Conservation (phyloP, 2,797 vertebrate species). For the Cetoscarus ocellatus region DNA sequence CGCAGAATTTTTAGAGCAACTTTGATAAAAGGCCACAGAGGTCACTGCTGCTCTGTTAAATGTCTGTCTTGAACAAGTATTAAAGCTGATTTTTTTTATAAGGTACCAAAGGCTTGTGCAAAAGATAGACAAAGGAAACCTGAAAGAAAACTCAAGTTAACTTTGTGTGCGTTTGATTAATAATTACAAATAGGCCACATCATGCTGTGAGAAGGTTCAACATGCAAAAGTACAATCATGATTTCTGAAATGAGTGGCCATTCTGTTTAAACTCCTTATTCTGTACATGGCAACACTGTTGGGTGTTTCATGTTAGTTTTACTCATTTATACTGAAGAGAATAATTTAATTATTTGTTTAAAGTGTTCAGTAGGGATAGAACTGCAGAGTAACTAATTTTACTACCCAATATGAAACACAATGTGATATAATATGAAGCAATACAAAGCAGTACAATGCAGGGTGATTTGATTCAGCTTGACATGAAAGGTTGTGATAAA, state of each 20-base stretch:
- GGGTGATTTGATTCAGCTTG: too few relatives aligned
- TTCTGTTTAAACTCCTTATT: slow-evolving; percentile 21
- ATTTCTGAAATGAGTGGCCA: not conserved
- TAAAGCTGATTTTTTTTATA: slow-evolving; percentile 8
- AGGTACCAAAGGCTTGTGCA: slow-evolving; percentile 7
- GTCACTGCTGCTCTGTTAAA: slow-evolving; percentile 6
- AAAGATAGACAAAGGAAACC: not conserved
- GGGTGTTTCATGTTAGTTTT: not conserved
- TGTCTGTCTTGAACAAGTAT: slow-evolving; percentile 11
- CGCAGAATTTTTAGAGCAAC: slow-evolving; percentile 11
- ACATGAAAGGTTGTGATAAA: too few relatives aligned
- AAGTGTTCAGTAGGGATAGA: too few relatives aligned
- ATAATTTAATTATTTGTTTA: not conserved
- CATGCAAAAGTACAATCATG: slow-evolving; percentile 12
- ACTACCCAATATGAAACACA: too few relatives aligned
- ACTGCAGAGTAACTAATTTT: too few relatives aligned
- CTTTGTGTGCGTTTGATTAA: slow-evolving; percentile 4
- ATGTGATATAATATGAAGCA: too few relatives aligned
- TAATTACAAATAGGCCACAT: slow-evolving; percentile 1
- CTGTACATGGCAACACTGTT: not conserved
- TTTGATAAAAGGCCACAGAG: slow-evolving; percentile 18
- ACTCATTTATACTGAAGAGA: not conserved
- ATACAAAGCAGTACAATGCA: too few relatives aligned
- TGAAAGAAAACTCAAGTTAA: not conserved
- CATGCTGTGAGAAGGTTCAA: not conserved